Base-by-base conservation (phyloP, 2,797 vertebrate genomes). In the Orientallactaga sibirica region DNA sequence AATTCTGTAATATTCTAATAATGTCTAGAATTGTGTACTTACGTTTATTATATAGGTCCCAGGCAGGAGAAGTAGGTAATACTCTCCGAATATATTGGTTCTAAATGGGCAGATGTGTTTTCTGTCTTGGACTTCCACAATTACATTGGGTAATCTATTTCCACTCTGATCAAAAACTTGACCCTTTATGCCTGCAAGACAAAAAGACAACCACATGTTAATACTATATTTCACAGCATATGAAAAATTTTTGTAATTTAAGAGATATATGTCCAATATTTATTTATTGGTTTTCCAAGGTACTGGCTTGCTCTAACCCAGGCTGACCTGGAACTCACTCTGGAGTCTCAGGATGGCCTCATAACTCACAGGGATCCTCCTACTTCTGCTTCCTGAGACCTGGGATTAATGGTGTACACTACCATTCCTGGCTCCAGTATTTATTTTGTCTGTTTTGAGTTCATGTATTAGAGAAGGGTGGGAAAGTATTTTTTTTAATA, bases 41-140 rank as follows among this genome's bases (percentile, higher is more conserved):
- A 99, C 99, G 19, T 98, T 99, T 97, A 99, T 98, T 64, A 89
- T 98, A 61, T 99, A 99, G 0, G 88, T 98, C 68, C 99, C 99
- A 27, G 99, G 99, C 95, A 99, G 95, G 79, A 99, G 99, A 89
- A 99, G 98, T 86, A 99, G 98, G 92, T 99, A 99, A 97, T 99
- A 99, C 91, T 99, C 99, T 93, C 99, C 99, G 0, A 99, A 96
- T 68, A 55, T 92, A 91, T 99, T 98, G 6, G 99, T 99, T 96
- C 82, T 98, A 95, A 99, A 99, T 0, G 99, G 99, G 96, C 98
- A 99, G 88, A 99, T 33, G 0, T 99, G 99, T 6, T 67, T 96
- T 76, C 99, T 98, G 83, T 98, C 99, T 95, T 97, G 70, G 82
- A 99, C 98, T 97, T 99, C 99, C 91, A 99, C 99, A 0, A 98